Percentiles rank a stretch among this genome's conserved stretches.
These are phyloP conservation scores for Capromys pilorides DNA, from an alignment of 2,797 vertebrate species.

Conservation along the genomic window DNA sequence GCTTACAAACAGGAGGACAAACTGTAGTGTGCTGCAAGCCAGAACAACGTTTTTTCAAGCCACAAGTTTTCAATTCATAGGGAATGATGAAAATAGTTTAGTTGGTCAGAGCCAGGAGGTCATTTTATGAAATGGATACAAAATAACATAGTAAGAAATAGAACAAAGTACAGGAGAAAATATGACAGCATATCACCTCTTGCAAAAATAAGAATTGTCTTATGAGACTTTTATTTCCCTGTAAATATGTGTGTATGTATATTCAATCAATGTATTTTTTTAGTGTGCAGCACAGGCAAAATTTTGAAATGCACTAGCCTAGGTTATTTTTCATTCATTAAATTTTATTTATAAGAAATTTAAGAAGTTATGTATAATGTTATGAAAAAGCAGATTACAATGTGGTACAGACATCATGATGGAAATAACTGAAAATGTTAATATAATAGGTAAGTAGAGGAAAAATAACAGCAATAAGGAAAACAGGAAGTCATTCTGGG, in stretches of 20 bases:
- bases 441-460: not conserved
- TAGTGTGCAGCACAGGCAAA: not conserved
- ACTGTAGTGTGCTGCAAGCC: not conserved
- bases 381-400: not conserved
- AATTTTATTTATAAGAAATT: conserved; percentile 14
- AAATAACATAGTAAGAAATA: conserved; percentile 8
- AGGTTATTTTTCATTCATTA: not conserved
- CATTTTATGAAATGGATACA: not conserved
- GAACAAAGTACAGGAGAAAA: not conserved
- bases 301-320: not conserved
- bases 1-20: not conserved
- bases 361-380: not conserved
- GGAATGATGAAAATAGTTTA: not conserved
- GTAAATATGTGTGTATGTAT: not conserved
- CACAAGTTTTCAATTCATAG: not conserved
- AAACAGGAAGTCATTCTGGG: not conserved
- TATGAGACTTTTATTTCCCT: not conserved
- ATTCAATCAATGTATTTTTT: not conserved
- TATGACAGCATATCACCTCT: not conserved
- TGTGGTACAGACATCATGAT: not conserved
- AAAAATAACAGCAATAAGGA: not conserved
- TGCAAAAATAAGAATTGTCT: not conserved
- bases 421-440: not conserved
- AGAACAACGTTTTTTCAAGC: not conserved
- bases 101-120: not conserved